These are phyloP conservation scores for Etheostoma spectabile DNA, from an alignment of 2,113 vertebrate genomes.

Conservation along the genomic window DNA sequence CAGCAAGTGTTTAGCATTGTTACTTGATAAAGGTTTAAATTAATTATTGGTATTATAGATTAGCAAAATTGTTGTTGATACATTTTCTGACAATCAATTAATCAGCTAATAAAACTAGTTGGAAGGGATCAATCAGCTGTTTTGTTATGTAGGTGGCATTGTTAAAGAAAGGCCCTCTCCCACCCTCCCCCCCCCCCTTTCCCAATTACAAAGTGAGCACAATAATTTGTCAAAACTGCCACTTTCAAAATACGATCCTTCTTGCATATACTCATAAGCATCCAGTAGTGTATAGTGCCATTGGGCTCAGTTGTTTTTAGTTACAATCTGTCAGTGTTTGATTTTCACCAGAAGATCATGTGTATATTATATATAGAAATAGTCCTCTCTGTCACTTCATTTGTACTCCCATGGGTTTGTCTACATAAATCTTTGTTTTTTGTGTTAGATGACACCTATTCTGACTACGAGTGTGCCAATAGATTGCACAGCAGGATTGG, in stretches of 20 bases:
- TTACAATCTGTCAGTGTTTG: conserved; percentile 15
- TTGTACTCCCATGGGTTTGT: conserved; percentile 36
- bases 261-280: not conserved
- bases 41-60: not conserved
- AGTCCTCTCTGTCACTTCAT: conserved; percentile 23
- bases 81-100: not conserved
- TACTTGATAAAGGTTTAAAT: not conserved
- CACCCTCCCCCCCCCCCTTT: too few relatives aligned
- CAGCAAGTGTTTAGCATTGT: not conserved
- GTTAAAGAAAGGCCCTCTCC: not conserved
- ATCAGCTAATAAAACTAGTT: not conserved
- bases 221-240: conserved; percentile 6
- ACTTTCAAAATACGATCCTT: conserved; percentile 9
- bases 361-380: conserved; percentile 24
- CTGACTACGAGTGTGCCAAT: conserved; percentile 16
- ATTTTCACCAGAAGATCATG: conserved; percentile 1
- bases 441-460: conserved; percentile 37
- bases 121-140: not conserved
- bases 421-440: conserved; percentile 33
- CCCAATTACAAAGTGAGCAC: not conserved
- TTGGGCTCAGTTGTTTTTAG: not conserved
- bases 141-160: not conserved
- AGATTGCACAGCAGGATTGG: conserved; percentile 47
- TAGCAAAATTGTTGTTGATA: not conserved
- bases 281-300: not conserved